Conservation (phyloP, 2,888 invertebrate genomes). For the Dione juno region DNA sequence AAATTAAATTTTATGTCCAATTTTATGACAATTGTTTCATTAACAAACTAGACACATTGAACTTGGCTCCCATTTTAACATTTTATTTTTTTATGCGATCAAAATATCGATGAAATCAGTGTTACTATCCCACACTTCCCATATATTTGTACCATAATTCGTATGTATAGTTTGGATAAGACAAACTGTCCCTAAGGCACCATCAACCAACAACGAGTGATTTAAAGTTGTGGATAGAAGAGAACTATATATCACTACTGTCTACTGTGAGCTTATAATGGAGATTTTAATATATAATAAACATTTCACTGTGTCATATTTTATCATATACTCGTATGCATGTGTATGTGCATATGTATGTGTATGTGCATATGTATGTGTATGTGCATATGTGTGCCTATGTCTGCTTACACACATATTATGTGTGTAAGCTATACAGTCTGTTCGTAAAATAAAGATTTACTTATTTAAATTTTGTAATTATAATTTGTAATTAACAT, state of each 20-base stretch:
- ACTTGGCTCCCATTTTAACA: neutral
- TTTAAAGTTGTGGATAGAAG: neutral
- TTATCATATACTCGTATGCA: too few relatives aligned
- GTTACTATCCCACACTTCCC: neutral
- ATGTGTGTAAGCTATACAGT: too few relatives aligned
- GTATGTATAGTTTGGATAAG: neutral
- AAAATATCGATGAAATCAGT: neutral
- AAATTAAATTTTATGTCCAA: neutral
- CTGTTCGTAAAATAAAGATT: too few relatives aligned
- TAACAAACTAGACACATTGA: too few relatives aligned
- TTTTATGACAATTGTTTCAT: too few relatives aligned
- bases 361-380: too few relatives aligned
- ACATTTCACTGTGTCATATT: too few relatives aligned
- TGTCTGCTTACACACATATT: too few relatives aligned
- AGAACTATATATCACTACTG: neutral
- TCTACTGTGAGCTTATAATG: neutral
- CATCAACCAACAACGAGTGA: neutral
- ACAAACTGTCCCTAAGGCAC: slow-evolving; percentile 4
- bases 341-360: too few relatives aligned
- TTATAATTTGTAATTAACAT: too few relatives aligned
- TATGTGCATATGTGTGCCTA: too few relatives aligned
- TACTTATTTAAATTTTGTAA: too few relatives aligned
- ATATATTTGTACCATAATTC: neutral
- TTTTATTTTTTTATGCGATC: neutral
- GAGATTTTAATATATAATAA: neutral